Evolutionary conservation across 2,888 invertebrate species (phyloP).

Genomic region (Hoplodrina ambigua): DNA sequence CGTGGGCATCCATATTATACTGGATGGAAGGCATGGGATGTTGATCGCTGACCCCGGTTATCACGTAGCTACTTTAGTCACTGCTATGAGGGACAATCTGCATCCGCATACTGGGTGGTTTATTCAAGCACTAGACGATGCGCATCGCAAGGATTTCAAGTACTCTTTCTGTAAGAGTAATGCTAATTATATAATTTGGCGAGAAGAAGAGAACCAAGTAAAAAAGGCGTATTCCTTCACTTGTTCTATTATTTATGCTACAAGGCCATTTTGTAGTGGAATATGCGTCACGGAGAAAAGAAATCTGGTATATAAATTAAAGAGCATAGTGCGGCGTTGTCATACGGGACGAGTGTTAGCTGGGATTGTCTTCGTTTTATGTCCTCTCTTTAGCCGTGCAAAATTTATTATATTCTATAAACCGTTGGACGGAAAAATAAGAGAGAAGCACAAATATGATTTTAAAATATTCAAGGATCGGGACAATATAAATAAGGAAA

Average conservation of each 20-base stretch:
- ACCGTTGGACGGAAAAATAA: constrained; percentile 89
- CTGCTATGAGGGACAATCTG: constrained; percentile 94
- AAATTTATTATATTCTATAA: constrained; percentile 95
- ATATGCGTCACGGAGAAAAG: constrained; percentile 96
- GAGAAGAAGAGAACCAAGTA: constrained; percentile 92
- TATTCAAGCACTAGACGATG: constrained; percentile 93
- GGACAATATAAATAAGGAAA: background rate
- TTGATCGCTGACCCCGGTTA: constrained; percentile 97
- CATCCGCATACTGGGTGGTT: constrained; percentile 96
- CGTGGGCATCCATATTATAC: constrained; percentile 93
- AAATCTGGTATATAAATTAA: constrained; percentile 95
- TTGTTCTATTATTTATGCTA: constrained; percentile 92
- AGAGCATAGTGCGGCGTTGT: constrained; percentile 94
- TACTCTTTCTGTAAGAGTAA: constrained; percentile 93
- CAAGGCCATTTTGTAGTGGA: constrained; percentile 94
- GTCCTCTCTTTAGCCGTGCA: constrained; percentile 84
- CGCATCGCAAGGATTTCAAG: constrained; percentile 94
- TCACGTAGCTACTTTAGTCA: constrained; percentile 95
- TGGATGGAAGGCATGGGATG: constrained; percentile 94
- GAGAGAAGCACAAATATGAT: constrained; percentile 71
- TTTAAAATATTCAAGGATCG: constrained; percentile 2
- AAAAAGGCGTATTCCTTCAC: constrained; percentile 57
- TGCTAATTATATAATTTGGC: constrained; percentile 95
- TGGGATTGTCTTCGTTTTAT: constrained; percentile 96
- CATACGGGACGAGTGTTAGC: constrained; percentile 95